These are phyloP conservation scores for Sympetrum striolatum DNA, from an alignment of 2,888 invertebrate species.

Conservation along the genomic window DNA sequence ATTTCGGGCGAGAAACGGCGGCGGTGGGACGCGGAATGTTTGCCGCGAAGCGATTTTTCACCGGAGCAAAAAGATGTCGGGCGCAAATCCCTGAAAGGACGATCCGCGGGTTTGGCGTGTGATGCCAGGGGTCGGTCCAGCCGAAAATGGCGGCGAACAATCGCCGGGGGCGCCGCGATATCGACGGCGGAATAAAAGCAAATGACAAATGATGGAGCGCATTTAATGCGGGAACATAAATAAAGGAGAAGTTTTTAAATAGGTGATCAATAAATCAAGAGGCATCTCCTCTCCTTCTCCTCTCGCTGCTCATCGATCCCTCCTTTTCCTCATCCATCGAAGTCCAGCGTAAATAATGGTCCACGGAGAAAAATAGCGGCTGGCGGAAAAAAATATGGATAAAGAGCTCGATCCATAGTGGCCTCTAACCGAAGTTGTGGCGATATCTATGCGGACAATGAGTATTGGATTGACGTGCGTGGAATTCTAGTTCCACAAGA, in stretches of 20 bases:
- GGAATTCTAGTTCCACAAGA: background rate
- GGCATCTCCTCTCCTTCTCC: background rate
- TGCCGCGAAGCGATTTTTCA: background rate
- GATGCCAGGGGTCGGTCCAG: background rate
- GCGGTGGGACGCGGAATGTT: background rate
- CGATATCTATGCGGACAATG: too few relatives aligned
- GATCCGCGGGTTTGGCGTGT: background rate
- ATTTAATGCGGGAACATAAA: background rate
- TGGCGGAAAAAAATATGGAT: too few relatives aligned
- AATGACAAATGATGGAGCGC: background rate
- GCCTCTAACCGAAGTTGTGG: too few relatives aligned
- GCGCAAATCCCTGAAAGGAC: background rate
- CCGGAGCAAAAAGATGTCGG: background rate
- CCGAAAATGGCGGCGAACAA: background rate
- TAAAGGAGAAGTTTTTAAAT: background rate
- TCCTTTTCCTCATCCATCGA: background rate
- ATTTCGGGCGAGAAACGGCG: background rate
- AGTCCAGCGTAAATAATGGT: background rate
- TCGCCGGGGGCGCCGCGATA: background rate
- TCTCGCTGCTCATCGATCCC: background rate
- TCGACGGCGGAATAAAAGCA: background rate
- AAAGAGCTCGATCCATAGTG: too few relatives aligned
- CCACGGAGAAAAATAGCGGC: background rate
- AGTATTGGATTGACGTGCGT: background rate
- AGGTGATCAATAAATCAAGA: background rate